Evolutionary conservation across 2,113 vertebrate species (phyloP).

Genomic region (Caracal caracal): DNA sequence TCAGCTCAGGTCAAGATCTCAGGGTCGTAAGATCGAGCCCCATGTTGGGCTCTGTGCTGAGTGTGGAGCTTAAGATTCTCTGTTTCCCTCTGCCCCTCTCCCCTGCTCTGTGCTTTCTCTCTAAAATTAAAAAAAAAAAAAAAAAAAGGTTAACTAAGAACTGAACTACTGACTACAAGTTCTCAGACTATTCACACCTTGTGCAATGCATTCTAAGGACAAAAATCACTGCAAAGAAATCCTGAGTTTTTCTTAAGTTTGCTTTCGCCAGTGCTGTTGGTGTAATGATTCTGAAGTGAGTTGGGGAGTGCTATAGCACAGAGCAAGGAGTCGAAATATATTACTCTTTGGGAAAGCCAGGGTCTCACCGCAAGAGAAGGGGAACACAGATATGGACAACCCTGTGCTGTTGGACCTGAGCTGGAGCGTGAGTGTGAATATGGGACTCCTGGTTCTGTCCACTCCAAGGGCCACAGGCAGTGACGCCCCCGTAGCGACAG

Average conservation of each 20-base stretch:
- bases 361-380: background rate
- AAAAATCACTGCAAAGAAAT: background rate
- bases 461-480: background rate
- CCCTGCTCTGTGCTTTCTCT: background rate
- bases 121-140: background rate
- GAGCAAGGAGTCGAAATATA: background rate
- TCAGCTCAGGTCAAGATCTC: background rate
- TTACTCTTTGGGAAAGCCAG: background rate
- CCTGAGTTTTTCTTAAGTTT: background rate
- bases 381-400: background rate
- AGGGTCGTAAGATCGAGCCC: background rate
- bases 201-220: background rate
- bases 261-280: background rate
- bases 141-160: background rate
- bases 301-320: accelerated
- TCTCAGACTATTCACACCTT: no score
- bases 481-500: background rate
- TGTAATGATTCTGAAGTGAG: background rate
- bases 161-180: background rate
- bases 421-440: accelerated
- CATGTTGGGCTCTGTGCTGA: background rate
- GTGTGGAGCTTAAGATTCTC: background rate
- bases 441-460: background rate
- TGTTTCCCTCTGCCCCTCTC: background rate
- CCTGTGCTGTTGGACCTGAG: background rate